Base-by-base conservation (phyloP, 2,888 invertebrate genomes). In the Synergus japonicus region DNA sequence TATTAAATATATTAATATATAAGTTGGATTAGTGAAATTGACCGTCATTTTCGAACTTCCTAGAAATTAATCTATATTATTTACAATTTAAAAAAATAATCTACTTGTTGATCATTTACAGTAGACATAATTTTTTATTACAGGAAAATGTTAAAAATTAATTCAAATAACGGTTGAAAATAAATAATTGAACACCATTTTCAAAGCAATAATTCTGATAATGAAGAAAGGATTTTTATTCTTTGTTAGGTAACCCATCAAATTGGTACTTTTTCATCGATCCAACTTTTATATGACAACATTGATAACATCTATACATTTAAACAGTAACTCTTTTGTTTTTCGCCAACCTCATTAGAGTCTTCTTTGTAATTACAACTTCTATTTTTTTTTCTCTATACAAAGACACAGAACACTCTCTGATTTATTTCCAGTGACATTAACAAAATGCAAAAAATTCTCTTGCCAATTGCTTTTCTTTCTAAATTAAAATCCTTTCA, bases 221-320 rank as follows among this genome's bases (percentile, higher is more conserved):
- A 66, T n/a, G 8, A 69, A 22, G 22, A 46, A 22, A 29, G 3
- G 29, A 29, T 29, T 29, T 46, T 46, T n/a, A 58, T 49, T 37
- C n/a, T 29, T 9, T 73, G 10, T 58, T 58, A 37, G 12, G 37
- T 12, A 54, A 54, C 37, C 37, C n/a, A 58, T 58, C n/a, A 41
- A 73, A 73, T n/a, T 54, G 49, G 54, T 37, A 58, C 54, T n/a
- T 54, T 73, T 73, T 58, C 54, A 73, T 18, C 7, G 54, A 54
- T 58, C 54, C 73, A 54, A 73, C 73, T 54, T 73, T 73, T 73
- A 73, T 73, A 73, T 46, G 73, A 73, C 73, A 73, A 73, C 73
- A 73, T 73, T 73, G 54, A 73, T 73, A 73, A 73, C 73, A 54
- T 29, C 73, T 73, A 73, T 73, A 73, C 73, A 73, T 73, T 54